Conservation (phyloP, 2,113 vertebrate species). For the Anser cygnoides region DNA sequence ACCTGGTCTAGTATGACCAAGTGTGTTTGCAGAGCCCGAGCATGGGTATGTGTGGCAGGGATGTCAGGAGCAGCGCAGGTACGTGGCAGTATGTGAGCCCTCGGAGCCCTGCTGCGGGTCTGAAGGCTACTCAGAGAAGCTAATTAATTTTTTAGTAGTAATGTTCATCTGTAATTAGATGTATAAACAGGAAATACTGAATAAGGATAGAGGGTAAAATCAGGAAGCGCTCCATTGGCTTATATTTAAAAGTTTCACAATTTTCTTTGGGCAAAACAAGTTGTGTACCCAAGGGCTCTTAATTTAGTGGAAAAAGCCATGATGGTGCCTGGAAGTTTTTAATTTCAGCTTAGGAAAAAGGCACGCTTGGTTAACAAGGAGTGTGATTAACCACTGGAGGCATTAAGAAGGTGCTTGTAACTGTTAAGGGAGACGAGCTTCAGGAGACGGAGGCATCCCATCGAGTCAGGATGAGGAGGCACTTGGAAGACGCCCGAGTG, state of each 20-base stretch:
- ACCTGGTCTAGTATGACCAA: neutral
- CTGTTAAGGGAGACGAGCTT: neutral
- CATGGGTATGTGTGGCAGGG: neutral
- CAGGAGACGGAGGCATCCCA: too few species aligned
- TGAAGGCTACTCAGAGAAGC: neutral
- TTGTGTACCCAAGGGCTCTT: neutral
- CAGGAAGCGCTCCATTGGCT: too few species aligned
- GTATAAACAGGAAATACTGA: neutral
- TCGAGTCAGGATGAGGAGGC: neutral
- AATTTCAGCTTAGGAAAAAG: neutral
- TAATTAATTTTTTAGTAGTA: neutral
- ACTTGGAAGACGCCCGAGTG: neutral
- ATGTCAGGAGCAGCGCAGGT: neutral
- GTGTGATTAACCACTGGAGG: neutral
- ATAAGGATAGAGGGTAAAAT: neutral
- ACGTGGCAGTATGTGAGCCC: neutral
- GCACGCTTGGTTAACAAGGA: neutral
- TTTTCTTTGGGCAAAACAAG: neutral
- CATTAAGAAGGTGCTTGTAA: neutral
- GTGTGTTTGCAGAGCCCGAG: neutral
- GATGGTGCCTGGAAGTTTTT: neutral
- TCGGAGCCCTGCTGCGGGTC: neutral
- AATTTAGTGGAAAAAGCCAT: neutral
- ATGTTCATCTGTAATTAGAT: neutral
- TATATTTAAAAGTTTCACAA: neutral